Evolutionary conservation across 2,888 invertebrate species (phyloP).

Genomic region (Sarcophaga subvicina): DNA sequence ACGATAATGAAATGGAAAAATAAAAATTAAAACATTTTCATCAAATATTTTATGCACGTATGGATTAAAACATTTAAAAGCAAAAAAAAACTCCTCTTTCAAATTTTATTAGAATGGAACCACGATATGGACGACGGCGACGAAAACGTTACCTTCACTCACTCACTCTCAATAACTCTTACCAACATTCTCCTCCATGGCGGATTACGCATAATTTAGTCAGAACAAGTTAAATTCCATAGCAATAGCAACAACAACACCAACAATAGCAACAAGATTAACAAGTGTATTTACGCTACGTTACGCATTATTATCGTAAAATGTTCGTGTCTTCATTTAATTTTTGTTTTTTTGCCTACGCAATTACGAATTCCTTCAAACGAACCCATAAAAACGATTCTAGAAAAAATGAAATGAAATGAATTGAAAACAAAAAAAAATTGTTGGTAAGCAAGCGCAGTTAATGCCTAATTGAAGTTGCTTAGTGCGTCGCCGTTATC

Average conservation of each 20-base stretch:
- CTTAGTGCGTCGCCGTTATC: conserved; percentile 12
- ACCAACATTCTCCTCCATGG: too few relatives aligned
- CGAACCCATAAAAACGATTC: conserved; percentile 37
- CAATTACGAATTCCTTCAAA: conserved; percentile 16
- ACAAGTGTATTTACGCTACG: conserved; percentile 47
- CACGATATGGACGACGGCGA: background rate
- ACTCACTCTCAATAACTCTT: background rate
- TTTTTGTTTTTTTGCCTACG: conserved; percentile 12
- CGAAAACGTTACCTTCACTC: background rate
- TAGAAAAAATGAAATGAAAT: background rate
- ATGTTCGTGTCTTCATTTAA: background rate
- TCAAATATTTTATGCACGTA: conserved; percentile 75
- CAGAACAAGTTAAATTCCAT: too few relatives aligned
- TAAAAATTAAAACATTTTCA: conserved; percentile 34
- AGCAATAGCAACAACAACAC: conserved; percentile 1
- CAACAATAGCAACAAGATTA: background rate
- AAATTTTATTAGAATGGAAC: background rate
- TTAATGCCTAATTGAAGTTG: conserved; percentile 35
- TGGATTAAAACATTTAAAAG: conserved; percentile 75
- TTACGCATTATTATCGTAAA: conserved; percentile 44
- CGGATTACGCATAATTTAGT: conserved; percentile 47
- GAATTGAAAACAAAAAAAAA: too few relatives aligned
- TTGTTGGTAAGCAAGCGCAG: conserved; percentile 39
- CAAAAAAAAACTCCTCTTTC: background rate
- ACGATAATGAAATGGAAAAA: background rate